These are phyloP conservation scores for Micropterix aruncella DNA, from an alignment of 2,888 invertebrate genomes.

Conservation along the genomic window DNA sequence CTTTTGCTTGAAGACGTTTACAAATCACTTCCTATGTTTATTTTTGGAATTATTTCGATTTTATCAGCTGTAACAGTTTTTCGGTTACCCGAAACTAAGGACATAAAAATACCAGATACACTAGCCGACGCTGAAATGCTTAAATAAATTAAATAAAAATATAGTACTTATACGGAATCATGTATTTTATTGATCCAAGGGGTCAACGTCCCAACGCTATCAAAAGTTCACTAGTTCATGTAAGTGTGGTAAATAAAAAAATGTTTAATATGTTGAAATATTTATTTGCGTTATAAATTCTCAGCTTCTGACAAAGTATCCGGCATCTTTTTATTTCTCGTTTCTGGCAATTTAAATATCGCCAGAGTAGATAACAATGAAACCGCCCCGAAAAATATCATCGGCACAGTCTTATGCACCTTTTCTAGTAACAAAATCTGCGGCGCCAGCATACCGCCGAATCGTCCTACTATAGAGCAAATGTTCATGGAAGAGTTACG, in stretches of 20 bases:
- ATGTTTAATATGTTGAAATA: no score
- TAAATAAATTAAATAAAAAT: no score
- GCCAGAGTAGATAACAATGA: constrained; percentile 9
- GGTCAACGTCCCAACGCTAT: no score
- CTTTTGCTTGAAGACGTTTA: constrained; percentile 28
- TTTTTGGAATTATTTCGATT: constrained; percentile 26
- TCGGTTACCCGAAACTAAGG: constrained; percentile 29
- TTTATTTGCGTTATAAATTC: no score
- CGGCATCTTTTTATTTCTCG: background rate
- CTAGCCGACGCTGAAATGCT: constrained; percentile 27
- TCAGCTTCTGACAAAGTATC: background rate
- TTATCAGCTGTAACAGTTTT: constrained; percentile 22
- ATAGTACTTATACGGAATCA: no score
- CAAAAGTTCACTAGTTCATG: no score
- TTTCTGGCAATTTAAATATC: background rate
- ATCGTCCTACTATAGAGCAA: background rate
- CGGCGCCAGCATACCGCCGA: background rate
- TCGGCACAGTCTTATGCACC: background rate
- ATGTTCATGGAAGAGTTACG: background rate
- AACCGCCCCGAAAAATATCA: background rate
- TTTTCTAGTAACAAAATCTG: background rate
- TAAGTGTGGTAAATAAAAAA: no score
- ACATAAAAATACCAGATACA: constrained; percentile 24
- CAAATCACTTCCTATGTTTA: constrained; percentile 21
- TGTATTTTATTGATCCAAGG: no score